Evolutionary conservation across 1,140 invertebrate genomes (phyloP).

Genomic region (Drosophila suzukii): DNA sequence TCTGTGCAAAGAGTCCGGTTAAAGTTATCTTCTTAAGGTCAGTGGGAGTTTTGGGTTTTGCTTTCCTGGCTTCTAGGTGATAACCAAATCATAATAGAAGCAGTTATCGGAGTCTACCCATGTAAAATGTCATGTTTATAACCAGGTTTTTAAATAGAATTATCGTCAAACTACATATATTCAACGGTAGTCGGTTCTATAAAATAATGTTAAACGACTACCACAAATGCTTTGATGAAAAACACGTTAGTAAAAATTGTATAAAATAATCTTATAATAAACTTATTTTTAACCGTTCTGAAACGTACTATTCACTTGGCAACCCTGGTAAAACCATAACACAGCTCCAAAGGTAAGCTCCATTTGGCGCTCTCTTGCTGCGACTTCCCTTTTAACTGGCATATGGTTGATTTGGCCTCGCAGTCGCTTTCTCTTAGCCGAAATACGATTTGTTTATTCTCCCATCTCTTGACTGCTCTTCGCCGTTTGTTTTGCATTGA

Average conservation of each 20-base stretch:
- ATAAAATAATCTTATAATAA: neutral
- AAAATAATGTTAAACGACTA: too few relatives aligned
- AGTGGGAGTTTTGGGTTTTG: neutral
- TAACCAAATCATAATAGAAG: neutral
- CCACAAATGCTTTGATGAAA: too few relatives aligned
- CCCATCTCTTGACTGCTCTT: conserved; percentile 19
- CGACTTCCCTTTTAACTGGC: conserved; percentile 18
- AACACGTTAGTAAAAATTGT: too few relatives aligned
- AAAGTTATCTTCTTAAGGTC: conserved; percentile 1
- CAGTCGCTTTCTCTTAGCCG: conserved; percentile 47
- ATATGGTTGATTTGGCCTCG: conserved; percentile 9
- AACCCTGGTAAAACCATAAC: conserved; percentile 19
- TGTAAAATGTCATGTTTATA: neutral
- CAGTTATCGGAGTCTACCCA: neutral
- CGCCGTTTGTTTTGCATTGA: conserved; percentile 56
- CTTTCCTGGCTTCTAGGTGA: neutral
- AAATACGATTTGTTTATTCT: conserved; percentile 31
- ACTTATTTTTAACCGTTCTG: neutral
- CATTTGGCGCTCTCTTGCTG: conserved; percentile 20
- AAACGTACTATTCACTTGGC: neutral
- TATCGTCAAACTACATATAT: too few relatives aligned
- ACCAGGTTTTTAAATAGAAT: neutral
- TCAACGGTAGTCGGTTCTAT: too few relatives aligned
- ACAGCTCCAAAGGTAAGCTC: conserved; percentile 20
- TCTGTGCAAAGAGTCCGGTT: neutral